Evolutionary conservation across 2,888 invertebrate species (phyloP).

Genomic region (Pimpla rufipes): DNA sequence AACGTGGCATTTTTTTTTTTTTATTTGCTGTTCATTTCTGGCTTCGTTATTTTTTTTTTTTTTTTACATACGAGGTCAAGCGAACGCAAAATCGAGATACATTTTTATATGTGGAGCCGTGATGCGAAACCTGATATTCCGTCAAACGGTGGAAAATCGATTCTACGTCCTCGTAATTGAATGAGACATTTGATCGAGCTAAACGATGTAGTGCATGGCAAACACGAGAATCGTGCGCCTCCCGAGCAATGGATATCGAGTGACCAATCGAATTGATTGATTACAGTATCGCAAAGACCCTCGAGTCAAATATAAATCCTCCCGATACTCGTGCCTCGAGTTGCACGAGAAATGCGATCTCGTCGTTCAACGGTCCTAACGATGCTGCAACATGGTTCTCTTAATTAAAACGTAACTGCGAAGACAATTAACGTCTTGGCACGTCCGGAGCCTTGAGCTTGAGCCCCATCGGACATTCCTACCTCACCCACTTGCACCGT

Average conservation of each 20-base stretch:
- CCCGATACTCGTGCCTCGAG: not conserved
- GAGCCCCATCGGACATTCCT: constrained; percentile 25
- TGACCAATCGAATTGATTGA: constrained; percentile 30
- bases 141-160: constrained; percentile 23
- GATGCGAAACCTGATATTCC: constrained; percentile 11
- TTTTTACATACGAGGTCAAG: not conserved
- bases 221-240: constrained; percentile 10
- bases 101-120: constrained; percentile 2
- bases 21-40: no score
- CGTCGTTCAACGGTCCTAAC: constrained; percentile 8
- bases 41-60: no score
- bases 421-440: constrained; percentile 59
- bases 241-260: constrained; percentile 13
- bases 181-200: constrained; percentile 37
- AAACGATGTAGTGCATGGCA: constrained; percentile 14
- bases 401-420: constrained; percentile 60
- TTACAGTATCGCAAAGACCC: not conserved
- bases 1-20: constrained; percentile 63
- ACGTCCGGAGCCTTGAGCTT: constrained; percentile 53
- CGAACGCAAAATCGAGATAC: constrained; percentile 23
- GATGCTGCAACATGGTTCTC: constrained; percentile 16
- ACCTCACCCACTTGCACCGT: not conserved
- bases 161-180: constrained; percentile 36
- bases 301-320: constrained; percentile 11
- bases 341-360: not conserved